phyloP scores from a whole-genome alignment of 2,113 vertebrate genomes.

The Cyprinodon variegatus region DNA sequence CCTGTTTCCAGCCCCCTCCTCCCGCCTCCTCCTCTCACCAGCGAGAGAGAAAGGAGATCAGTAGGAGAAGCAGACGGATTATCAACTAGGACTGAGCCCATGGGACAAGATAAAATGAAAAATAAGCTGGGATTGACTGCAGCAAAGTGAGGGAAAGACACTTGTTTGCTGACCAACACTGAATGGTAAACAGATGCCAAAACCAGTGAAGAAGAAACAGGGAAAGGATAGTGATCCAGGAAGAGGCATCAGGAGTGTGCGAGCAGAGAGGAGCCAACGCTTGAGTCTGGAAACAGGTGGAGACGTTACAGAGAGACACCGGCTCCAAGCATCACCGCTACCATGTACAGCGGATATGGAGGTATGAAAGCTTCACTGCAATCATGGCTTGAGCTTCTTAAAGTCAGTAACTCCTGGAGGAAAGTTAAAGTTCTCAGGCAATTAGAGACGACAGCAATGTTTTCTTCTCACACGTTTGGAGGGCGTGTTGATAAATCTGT shows the following conservation, averaged over 20 bases:
- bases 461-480: not conserved
- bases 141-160: not conserved
- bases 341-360: conserved; percentile 77
- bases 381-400: not conserved
- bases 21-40: conserved; percentile 38
- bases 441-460: not conserved
- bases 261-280: not conserved
- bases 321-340: conserved; percentile 5
- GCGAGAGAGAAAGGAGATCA: conserved; percentile 26
- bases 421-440: not conserved
- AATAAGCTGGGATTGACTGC: not conserved
- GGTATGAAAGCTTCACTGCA: conserved; percentile 47
- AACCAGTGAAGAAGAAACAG: not conserved
- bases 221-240: not conserved
- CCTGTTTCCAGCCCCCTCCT: conserved; percentile 45
- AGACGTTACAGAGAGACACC: not conserved
- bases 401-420: conserved; percentile 46
- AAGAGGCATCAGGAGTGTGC: not conserved
- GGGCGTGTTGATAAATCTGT: not conserved
- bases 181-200: not conserved
- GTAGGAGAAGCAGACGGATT: conserved; percentile 17
- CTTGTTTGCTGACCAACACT: not conserved
- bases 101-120: conserved; percentile 25
- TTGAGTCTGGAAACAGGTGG: conserved; percentile 33
- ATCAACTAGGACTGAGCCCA: conserved; percentile 24